Percentiles rank a stretch among this genome's conserved stretches.
phyloP scores from a whole-genome alignment of 2,113 vertebrate genomes.

The Coryphaenoides rupestris region DNA sequence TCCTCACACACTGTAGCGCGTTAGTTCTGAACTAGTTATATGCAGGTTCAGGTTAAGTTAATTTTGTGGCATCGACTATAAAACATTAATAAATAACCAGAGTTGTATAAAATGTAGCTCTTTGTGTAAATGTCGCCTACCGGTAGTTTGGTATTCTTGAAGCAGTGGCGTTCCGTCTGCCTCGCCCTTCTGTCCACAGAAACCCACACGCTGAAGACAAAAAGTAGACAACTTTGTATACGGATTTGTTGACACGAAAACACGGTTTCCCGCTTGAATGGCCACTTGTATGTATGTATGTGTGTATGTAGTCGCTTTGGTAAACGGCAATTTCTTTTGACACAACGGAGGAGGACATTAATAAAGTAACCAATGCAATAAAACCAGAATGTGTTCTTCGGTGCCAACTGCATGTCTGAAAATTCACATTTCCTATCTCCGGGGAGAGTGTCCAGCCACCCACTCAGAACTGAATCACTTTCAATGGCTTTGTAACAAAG shows the following conservation, averaged over 20 bases:
- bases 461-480: too few species aligned
- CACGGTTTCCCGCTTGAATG: constrained; percentile 65
- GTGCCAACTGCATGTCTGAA: constrained; percentile 5
- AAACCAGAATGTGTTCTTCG: constrained; percentile 47
- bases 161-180: constrained; percentile 54
- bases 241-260: constrained; percentile 45
- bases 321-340: constrained; percentile 71
- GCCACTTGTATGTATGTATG: constrained; percentile 80
- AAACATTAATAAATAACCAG: constrained; percentile 29
- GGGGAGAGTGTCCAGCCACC: too few species aligned
- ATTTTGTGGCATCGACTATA: constrained; percentile 62
- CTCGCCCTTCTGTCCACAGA: constrained; percentile 39
- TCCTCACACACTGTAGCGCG: constrained; percentile 72
- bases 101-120: constrained; percentile 66
- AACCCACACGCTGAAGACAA: constrained; percentile 26
- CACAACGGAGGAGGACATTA: constrained; percentile 62
- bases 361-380: constrained; percentile 91
- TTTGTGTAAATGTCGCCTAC: constrained; percentile 61
- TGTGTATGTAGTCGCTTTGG: constrained; percentile 82
- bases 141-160: constrained; percentile 42
- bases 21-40: constrained; percentile 53
- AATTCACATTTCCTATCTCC: too few species aligned
- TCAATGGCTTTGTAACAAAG: too few species aligned
- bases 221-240: constrained; percentile 41
- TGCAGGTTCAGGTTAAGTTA: constrained; percentile 52